phyloP scores from a whole-genome alignment of 2,888 invertebrate species.

The Sericinus montela region DNA sequence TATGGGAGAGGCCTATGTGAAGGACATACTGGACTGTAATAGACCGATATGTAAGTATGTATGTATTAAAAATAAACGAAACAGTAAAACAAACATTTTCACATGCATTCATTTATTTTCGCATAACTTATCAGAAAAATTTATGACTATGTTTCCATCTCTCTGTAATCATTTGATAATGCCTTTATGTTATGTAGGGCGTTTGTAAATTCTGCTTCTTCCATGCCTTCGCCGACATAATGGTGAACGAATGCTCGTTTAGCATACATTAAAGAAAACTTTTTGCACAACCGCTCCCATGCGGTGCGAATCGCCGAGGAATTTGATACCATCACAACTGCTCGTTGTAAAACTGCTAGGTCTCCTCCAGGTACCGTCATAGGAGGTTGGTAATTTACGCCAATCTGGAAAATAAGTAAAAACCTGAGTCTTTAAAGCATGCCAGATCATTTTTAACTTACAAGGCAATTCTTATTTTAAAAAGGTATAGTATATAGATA shows the following conservation, averaged over 20 bases:
- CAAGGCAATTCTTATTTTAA: too few species aligned
- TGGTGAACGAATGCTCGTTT: slow-evolving; percentile 94
- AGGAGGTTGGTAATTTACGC: slow-evolving; percentile 87
- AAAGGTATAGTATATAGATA: too few species aligned
- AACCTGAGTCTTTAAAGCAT: too few species aligned
- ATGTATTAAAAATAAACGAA: too few species aligned
- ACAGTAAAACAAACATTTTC: too few species aligned
- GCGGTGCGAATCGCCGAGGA: slow-evolving; percentile 87
- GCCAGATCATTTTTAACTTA: too few species aligned
- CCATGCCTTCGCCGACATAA: slow-evolving; percentile 87
- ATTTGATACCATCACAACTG: slow-evolving; percentile 92
- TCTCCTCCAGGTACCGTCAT: slow-evolving; percentile 87
- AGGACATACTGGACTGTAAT: too few species aligned
- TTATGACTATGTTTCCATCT: slow-evolving; percentile 72
- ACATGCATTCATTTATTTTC: too few species aligned
- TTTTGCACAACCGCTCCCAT: slow-evolving; percentile 88
- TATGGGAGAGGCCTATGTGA: too few species aligned
- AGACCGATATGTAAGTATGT: too few species aligned
- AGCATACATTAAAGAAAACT: slow-evolving; percentile 89
- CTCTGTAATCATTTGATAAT: slow-evolving; percentile 82
- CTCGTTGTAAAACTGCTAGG: slow-evolving; percentile 85
- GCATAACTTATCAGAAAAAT: too few species aligned
- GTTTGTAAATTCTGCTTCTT: slow-evolving; percentile 82
- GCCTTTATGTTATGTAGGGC: slow-evolving; percentile 82
- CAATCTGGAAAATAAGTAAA: slow-evolving; percentile 74